Evolutionary conservation across 2,888 invertebrate genomes (phyloP), one percentile per base, ranked within the genome.

Genomic region (Temnothorax ravouxi): DNA sequence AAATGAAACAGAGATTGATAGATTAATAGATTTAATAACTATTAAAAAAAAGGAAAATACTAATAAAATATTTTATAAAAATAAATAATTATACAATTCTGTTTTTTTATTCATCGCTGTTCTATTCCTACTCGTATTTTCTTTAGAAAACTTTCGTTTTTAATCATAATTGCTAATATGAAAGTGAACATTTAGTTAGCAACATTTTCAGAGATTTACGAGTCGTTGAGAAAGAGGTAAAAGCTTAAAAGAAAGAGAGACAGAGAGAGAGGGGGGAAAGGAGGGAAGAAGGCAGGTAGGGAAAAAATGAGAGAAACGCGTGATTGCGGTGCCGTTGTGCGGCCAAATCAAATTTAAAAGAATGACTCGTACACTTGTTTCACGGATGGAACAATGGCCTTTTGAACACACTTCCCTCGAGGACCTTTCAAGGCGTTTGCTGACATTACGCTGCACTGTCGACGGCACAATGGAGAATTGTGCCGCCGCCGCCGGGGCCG

Each of bases 291-390:
- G n/a, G 52, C 1, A 15, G 52, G 9, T 5, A 34, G 44, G n/a
- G 21, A 21, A 41, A 54, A 9, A 13, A 52, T 69, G n/a, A 71
- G 64, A 15, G 72, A 50, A n/a, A 41, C 41, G 47, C 29, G 11
- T 56, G 71, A 50, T 75, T 76, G 77, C 52, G 59, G 62, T 66
- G 52, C 67, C 82, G 71, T 59, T 67, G 86, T 59, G 79, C 47
- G 89, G 91, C 83, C 89, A 91, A 93, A 93, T 94, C 93, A 93
- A 94, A 94, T 94, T 94, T 93, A 94, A 94, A 93, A 94, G 94
- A 94, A 94, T 94, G 93, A 94, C 94, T 94, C 90, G 93, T 88
- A 90, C 90, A 89, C 90, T 93, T 93, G 91, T 92, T 92, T 90
- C 89, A 90, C 84, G 85, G 87, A 77, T 77, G 88, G 92, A 92